Percentiles rank a stretch among this genome's conserved stretches.
Evolutionary conservation across 2,888 invertebrate genomes (phyloP).

Genomic region (Vesta saturnalis): DNA sequence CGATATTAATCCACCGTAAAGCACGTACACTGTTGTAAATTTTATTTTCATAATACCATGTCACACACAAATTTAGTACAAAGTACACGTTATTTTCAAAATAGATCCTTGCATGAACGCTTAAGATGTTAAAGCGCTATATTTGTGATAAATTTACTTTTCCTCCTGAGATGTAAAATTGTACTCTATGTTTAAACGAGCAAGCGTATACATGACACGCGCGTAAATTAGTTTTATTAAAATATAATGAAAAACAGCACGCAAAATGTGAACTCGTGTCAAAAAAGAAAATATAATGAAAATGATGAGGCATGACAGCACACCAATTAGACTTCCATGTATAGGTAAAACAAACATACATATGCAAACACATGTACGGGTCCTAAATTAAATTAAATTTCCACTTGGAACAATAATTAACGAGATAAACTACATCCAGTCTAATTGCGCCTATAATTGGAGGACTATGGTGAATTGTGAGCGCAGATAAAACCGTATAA

Average conservation of each 20-base stretch:
- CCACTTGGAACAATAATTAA: slow-evolving; percentile 50
- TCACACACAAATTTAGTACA: not conserved
- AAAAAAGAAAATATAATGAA: slow-evolving; percentile 24
- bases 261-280: slow-evolving; percentile 25
- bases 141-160: slow-evolving; percentile 11
- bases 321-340: slow-evolving; percentile 32
- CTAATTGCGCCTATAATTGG: slow-evolving; percentile 51
- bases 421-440: slow-evolving; percentile 49
- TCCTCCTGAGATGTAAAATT: slow-evolving; percentile 1
- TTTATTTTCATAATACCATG: not conserved
- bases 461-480: slow-evolving; percentile 44
- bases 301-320: slow-evolving; percentile 32
- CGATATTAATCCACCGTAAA: not conserved
- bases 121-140: slow-evolving; percentile 8
- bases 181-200: slow-evolving; percentile 4
- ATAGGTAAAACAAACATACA: slow-evolving; percentile 40
- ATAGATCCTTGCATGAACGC: not conserved
- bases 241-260: slow-evolving; percentile 29
- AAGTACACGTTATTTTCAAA: not conserved
- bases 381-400: slow-evolving; percentile 50
- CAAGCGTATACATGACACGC: slow-evolving; percentile 16
- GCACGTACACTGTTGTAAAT: not conserved
- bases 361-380: slow-evolving; percentile 46
- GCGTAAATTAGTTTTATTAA: slow-evolving; percentile 29
- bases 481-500: slow-evolving; percentile 45